Evolutionary conservation across 2,113 vertebrate genomes (phyloP).

Genomic region (Malaclemys terrapin): DNA sequence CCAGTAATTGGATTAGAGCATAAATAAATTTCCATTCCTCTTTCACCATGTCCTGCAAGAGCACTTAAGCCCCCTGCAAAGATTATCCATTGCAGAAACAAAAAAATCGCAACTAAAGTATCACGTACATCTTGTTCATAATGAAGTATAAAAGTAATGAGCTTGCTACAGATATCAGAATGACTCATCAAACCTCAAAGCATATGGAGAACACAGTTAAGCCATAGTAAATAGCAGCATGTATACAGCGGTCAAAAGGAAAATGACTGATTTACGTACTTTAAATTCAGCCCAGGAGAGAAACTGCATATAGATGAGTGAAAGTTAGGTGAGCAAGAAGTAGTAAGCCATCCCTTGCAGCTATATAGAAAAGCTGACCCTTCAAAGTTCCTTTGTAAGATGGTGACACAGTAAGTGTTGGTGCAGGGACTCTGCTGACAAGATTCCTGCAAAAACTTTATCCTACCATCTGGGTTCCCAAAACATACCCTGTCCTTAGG

Average conservation of each 20-base stretch:
- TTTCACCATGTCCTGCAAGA: conserved; percentile 3
- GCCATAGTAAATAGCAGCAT: background rate
- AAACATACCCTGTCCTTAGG: background rate
- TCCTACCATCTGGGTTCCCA: background rate
- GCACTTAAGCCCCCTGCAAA: background rate
- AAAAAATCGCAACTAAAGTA: conserved; percentile 22
- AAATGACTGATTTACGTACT: conserved; percentile 3
- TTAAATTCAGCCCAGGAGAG: conserved; percentile 32
- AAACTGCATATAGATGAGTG: background rate
- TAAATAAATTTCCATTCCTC: fast-evolving
- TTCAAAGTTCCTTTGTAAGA: conserved; percentile 52
- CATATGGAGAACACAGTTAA: conserved; percentile 21
- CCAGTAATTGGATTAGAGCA: background rate
- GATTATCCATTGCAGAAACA: background rate
- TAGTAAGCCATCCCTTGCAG: conserved; percentile 35
- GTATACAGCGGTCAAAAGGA: background rate
- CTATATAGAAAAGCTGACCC: conserved; percentile 40
- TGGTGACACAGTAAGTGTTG: background rate
- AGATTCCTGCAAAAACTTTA: background rate
- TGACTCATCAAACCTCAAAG: conserved; percentile 47
- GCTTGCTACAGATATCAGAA: background rate
- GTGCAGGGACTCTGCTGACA: background rate
- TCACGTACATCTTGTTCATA: conserved; percentile 19
- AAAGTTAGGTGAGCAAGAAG: conserved; percentile 6
- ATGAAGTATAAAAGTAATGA: conserved; percentile 34